Evolutionary conservation across 2,888 invertebrate species (phyloP), one percentile per base, ranked within the genome.

Genomic region (Tachystola acroxantha): DNA sequence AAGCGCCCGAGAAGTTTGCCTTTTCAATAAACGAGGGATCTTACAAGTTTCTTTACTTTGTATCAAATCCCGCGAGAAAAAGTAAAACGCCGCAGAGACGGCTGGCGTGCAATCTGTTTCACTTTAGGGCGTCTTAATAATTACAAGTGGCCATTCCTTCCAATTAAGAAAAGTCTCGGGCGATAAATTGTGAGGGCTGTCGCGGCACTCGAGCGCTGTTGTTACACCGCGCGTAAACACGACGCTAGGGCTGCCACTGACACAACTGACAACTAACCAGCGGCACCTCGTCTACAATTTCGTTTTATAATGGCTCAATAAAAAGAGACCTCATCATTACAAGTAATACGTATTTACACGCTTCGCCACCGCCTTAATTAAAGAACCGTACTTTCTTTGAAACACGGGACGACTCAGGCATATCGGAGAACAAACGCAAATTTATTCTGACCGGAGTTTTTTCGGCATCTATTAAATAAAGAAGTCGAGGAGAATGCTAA

Each of bases 71-170:
- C 48, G 50, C 59, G 61, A 65, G 66, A 64, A 68, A 77, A 77
- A 24, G 66, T 58, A 68, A 62, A 65, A 63, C 54, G 55, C 49
- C 53, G 46, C 55, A 67, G 58, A 66, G 64, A 66, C 67, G 66
- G 66, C 68, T 74, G 71, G 71, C 73, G 72, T 65, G 76, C 84
- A 85, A 86, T 86, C 85, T 84, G 85, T 85, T 85, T 84, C 85
- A 82, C 82, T 85, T 85, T 81, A 80, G 79, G 78, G 78, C 78
- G 82, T 79, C 82, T 84, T 85, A 84, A 84, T 85, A 85, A 86
- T 85, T 85, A 82, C 84, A 85, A 85, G 85, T 86, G 82, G 82
- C 85, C 82, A 82, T 86, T 85, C 79, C 80, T 85, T 85, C 82
- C 84, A 85, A 86, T 86, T 86, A 86, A 84, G 84, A 82, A 80